Percentiles rank a stretch among this genome's conserved stretches.
These are phyloP conservation scores for Bombycilla garrulus DNA, from an alignment of 2,113 vertebrate genomes.

Conservation along the genomic window DNA sequence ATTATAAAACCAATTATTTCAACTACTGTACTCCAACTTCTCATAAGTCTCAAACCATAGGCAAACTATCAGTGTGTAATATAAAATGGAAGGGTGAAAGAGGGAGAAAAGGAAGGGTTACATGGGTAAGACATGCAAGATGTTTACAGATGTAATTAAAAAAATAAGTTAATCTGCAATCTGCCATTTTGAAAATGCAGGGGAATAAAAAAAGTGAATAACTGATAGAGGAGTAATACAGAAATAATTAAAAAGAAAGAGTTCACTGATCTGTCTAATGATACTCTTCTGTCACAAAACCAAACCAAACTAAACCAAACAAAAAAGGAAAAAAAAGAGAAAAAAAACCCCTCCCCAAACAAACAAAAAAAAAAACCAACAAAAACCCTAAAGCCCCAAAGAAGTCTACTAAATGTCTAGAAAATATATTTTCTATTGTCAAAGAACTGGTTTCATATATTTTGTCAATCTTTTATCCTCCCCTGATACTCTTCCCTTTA, in stretches of 20 bases:
- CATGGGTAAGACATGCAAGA: not conserved
- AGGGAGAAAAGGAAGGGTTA: not conserved
- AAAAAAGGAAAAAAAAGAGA: not conserved
- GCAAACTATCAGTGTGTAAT: not conserved
- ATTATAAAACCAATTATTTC: not conserved
- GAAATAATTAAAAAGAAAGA: not conserved
- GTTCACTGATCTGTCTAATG: not conserved
- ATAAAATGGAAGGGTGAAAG: not conserved
- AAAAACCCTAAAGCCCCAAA: not conserved
- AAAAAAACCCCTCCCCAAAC: not conserved
- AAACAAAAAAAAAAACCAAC: not conserved
- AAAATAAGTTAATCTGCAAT: not conserved
- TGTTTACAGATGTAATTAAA: not conserved
- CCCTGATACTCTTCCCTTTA: not conserved
- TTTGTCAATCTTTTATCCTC: not conserved
- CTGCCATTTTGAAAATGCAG: not conserved
- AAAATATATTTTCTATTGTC: not conserved
- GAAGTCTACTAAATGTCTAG: not conserved
- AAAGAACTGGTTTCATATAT: not conserved
- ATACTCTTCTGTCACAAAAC: not conserved
- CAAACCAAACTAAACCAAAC: not conserved
- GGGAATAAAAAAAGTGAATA: not conserved
- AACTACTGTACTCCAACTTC: not conserved
- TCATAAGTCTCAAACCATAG: not conserved
- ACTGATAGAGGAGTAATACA: not conserved